Conservation (phyloP, 2,797 vertebrate genomes). For the Macrochelys suwanniensis region DNA sequence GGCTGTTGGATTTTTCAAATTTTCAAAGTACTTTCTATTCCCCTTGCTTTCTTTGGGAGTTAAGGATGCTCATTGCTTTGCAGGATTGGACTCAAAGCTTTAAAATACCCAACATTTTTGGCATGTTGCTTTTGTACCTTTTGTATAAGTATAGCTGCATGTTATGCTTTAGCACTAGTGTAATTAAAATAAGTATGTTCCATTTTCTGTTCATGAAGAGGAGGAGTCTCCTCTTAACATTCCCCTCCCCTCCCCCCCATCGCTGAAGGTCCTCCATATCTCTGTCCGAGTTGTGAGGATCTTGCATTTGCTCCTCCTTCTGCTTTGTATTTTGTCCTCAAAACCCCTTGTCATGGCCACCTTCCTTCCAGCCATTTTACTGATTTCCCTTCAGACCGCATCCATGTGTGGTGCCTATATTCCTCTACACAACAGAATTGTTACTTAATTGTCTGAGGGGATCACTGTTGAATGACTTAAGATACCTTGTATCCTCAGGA, state of each 20-base stretch:
- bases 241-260: background rate
- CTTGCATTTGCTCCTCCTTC: background rate
- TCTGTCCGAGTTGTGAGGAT: background rate
- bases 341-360: background rate
- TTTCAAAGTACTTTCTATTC: background rate
- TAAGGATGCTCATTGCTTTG: background rate
- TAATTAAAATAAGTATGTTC: background rate
- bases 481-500: too few relatives aligned
- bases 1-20: background rate
- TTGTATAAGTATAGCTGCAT: constrained; percentile 13
- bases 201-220: background rate
- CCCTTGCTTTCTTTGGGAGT: background rate
- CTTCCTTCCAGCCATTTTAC: background rate
- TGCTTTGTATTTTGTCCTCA: background rate
- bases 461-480: background rate
- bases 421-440: background rate
- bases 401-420: background rate
- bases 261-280: background rate
- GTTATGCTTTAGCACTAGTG: background rate
- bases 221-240: background rate
- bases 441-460: background rate
- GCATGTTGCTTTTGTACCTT: constrained; percentile 1
- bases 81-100: background rate
- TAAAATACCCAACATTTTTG: background rate
- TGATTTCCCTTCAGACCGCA: background rate